Evolutionary conservation across 35 echinoderm and acorn worm species (phyloP).

Genomic region (Diadema setosum): DNA sequence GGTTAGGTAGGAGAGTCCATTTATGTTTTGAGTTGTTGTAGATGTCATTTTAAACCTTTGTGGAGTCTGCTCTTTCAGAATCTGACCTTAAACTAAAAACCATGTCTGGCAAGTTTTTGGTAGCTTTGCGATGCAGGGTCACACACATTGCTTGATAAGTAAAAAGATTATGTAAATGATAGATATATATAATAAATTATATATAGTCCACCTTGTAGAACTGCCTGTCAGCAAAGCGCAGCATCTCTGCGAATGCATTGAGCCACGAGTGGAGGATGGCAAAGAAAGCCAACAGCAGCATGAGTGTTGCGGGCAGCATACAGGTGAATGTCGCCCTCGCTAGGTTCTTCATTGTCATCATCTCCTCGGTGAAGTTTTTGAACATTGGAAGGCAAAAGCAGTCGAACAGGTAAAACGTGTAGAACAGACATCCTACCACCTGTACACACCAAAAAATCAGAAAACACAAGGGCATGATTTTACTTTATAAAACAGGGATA

Average conservation of each 20-base stretch:
- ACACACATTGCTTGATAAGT: too few species aligned
- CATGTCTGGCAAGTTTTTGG: too few species aligned
- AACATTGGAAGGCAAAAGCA: conserved; percentile 71
- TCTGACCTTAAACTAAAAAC: too few species aligned
- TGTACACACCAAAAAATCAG: conserved; percentile 17
- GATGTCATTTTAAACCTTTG: background rate
- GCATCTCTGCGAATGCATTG: conserved; percentile 91
- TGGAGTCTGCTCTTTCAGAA: too few species aligned
- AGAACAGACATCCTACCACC: conserved; percentile 79
- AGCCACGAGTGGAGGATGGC: conserved; percentile 85
- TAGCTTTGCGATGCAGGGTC: too few species aligned
- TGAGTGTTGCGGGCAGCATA: conserved; percentile 77
- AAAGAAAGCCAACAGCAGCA: conserved; percentile 77
- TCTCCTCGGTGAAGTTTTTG: conserved; percentile 69
- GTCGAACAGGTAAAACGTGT: conserved; percentile 80
- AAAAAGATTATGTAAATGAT: too few species aligned
- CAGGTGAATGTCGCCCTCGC: conserved; percentile 29
- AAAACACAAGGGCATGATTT: too few species aligned
- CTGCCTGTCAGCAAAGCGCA: conserved; percentile 90
- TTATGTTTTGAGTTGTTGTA: background rate
- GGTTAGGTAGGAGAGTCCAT: background rate
- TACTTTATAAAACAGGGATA: too few species aligned
- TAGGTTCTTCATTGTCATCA: conserved; percentile 59
- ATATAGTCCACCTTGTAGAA: conserved; percentile 82
- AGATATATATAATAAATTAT: too few species aligned